These are phyloP conservation scores for Melipona bicolor DNA, from an alignment of 2,888 invertebrate species.

Conservation along the genomic window DNA sequence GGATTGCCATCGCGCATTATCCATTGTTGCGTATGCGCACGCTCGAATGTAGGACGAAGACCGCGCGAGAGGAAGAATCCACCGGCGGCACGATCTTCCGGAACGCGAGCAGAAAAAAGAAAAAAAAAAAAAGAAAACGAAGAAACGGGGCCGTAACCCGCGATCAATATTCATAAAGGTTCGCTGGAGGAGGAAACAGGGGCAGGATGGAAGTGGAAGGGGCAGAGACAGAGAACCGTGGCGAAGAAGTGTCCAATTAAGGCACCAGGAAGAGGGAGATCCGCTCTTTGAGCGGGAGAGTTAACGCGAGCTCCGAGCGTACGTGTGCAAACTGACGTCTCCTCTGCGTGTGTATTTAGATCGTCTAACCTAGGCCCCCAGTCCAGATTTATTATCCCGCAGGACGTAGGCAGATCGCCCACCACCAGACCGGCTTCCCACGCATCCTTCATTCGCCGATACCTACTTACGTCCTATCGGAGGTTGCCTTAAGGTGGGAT, in stretches of 20 bases:
- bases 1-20: conserved; percentile 36
- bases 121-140: not conserved
- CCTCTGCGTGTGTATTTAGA: conserved; percentile 79
- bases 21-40: conserved; percentile 55
- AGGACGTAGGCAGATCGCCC: conserved; percentile 79
- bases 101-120: conserved; percentile 15
- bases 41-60: conserved; percentile 6
- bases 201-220: not conserved
- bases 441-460: conserved; percentile 81
- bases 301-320: conserved; percentile 73
- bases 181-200: conserved; percentile 22
- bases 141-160: conserved; percentile 36
- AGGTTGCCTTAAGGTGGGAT: conserved; percentile 55
- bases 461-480: conserved; percentile 73
- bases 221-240: conserved; percentile 17
- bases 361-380: conserved; percentile 71
- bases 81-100: conserved; percentile 39
- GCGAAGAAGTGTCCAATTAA: conserved; percentile 70
- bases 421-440: conserved; percentile 78
- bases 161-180: conserved; percentile 62
- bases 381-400: conserved; percentile 79
- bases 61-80: not conserved
- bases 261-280: conserved; percentile 74
- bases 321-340: conserved; percentile 76
- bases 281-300: conserved; percentile 68